These are phyloP conservation scores for Eurytoma californica DNA, from an alignment of 2,888 invertebrate species.

Conservation along the genomic window DNA sequence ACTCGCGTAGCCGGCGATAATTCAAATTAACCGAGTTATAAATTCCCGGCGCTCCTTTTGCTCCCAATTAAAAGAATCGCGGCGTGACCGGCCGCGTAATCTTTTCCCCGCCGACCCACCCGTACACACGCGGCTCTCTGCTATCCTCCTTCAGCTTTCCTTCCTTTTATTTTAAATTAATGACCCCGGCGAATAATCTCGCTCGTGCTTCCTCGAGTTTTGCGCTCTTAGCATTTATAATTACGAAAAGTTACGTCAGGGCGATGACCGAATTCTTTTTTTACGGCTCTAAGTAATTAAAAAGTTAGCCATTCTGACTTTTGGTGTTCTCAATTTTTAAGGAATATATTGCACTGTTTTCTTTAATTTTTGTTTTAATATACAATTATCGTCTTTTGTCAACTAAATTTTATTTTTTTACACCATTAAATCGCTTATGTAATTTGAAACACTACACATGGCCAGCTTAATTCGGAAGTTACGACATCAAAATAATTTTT, in stretches of 20 bases:
- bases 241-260: background rate
- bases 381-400: too few species aligned
- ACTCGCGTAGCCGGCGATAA: slow-evolving; percentile 31
- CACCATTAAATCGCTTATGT: too few species aligned
- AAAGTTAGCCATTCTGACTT: too few species aligned
- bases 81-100: slow-evolving; percentile 3
- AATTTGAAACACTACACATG: too few species aligned
- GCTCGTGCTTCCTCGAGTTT: background rate
- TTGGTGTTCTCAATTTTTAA: too few species aligned
- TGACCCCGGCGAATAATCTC: slow-evolving; percentile 13
- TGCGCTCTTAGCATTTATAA: slow-evolving; percentile 14
- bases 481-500: too few species aligned
- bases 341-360: too few species aligned
- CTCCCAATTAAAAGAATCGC: slow-evolving; percentile 44
- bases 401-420: too few species aligned
- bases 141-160: background rate
- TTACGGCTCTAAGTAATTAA: background rate
- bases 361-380: too few species aligned
- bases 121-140: background rate
- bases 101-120: background rate
- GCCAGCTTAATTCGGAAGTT: too few species aligned
- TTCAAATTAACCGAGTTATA: slow-evolving; percentile 32
- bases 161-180: background rate
- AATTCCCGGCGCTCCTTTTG: slow-evolving; percentile 17
- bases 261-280: background rate